Base-by-base conservation (phyloP, 2,113 vertebrate genomes). In the Piaya cayana region DNA sequence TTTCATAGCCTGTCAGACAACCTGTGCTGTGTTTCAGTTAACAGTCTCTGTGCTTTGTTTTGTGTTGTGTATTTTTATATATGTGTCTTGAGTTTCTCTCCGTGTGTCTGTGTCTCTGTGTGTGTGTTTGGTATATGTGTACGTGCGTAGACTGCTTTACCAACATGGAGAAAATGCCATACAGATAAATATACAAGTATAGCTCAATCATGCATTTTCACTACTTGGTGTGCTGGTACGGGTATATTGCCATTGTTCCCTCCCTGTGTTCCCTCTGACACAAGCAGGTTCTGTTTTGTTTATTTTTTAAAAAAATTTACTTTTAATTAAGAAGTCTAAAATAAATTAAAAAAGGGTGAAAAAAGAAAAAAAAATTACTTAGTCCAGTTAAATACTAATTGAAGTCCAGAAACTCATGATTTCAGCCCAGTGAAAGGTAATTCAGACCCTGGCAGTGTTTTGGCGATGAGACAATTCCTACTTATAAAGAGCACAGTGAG, bases 401-500 rank as follows among this genome's bases (percentile, higher is more conserved):
- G 90, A 91, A 92, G 74, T 82, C 75, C 70, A 96, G 91, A 92
- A 96, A 91, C 68, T 95, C 94, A 97, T 5, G 3, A 91, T 97
- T 97, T 97, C 94, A 93, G 76, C 84, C 93, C 91, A 91, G 91
- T 88, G 94, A 95, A 94, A 92, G 84, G 93, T 96, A 95, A 96
- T 95, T 98, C 96, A 97, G 82, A 96, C 86, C 60, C 91, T 96
- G 95, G 95, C 97, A 96, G 64, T 87, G 75, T 95, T 94, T 96
- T 96, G 95, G 93, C 94, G 90, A 83, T 90, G 88, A 84, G 95
- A 87, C 94, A 95, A 97, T 98, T 97, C 97, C 89, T 96, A 55
- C 75, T 93, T 96, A 92, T 90, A 97, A 96, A 97, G 86, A 97
- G 59, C 82, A 97, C 90, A 93, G 86, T 92, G 95, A 27, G 58